Base-by-base conservation (phyloP, 2,888 invertebrate species). In the Netelia virgata region DNA sequence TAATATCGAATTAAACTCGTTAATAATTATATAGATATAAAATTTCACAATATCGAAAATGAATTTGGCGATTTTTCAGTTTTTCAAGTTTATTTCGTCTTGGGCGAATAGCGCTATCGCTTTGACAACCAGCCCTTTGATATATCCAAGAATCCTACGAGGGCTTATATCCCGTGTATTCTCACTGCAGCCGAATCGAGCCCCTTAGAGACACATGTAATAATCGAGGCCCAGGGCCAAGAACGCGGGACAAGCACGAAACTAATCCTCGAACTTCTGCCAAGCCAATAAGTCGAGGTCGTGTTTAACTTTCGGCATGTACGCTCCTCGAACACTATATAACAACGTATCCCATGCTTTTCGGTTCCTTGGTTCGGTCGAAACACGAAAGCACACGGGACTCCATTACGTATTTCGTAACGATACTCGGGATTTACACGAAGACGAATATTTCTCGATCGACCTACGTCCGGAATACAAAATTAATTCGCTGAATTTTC, bases 191-290 rank as follows among this genome's bases (percentile, higher is more conserved):
- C 41, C 18, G 63, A 70, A 79, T 59, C 28, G 63, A 73, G 36
- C 28, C 36, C 61, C 63, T 68, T 63, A 16, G 55, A 64, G 63
- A 69, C 36, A 74, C 76, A 36, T 77, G 69, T 77, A 74, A 80
- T 83, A 75, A 84, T 68, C 63, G 69, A 77, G 64, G 55, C 69
- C 41, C 10, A 18, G 41, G 73, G 69, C 59, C 59, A 47, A 50
- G 41, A 55, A 28, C 28, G 28, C n/a, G 36, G 41, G 59, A 77
- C 79, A 86, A 83, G 78, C 76, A 73, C 70, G 78, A 85, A 86
- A 83, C 86, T 86, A 83, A 86, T 86, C 82, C 83, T 28, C 68
- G 70, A 86, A 86, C 83, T 85, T 83, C 72, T 69, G 72, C 74
- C 68, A 41, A 74, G 73, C 79, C 72, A 75, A 85, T 83, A 85